Evolutionary conservation across 2,113 vertebrate species (phyloP), one percentile per base, ranked within the genome.

Genomic region (Salvelinus sp.): DNA sequence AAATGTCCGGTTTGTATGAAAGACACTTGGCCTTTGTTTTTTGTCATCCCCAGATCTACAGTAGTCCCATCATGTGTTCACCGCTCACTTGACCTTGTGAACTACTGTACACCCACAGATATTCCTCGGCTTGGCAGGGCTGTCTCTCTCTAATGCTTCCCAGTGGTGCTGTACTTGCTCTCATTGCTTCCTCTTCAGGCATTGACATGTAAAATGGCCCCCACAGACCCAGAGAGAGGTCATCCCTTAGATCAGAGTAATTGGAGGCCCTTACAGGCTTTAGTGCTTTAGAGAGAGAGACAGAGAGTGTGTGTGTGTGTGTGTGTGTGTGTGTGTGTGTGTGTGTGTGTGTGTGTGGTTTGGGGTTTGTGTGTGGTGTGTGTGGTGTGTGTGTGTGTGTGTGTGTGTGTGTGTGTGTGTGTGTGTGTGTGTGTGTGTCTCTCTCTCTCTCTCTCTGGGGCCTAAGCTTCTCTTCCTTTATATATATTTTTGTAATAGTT

Each of bases 171-270:
- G 22, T 27, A 60, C 47, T 28, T 62, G 18, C 20, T 50, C 76
- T 64, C 62, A 57, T 65, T 70, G 78, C 25, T 79, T 50, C 25
- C 10, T 27, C 63, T 14, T 28, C 63, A 25, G 3, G 23, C n/a
- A 25, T 2, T 54, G n/a, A 54, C 22, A 48, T 28, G 63, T 65
- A 65, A 65, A 27, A 67, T 22, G 65, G 65, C 65, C 28, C 27
- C 23, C 28, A 6, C 30, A 44, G 33, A 44, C 72, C 79, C 76
- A 84, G 48, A 1, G 48, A 50, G 48, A 77, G 83, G 87, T 89
- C 86, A 81, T 30, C 72, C 63, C 76, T 70, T 6, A 64, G 60
- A 87, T 82, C 80, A 69, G 76, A 80, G 81, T 87, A 91, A 88
- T 87, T 88, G 85, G 86, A 85, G 75, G 69, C 68, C 70, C 77